phyloP scores from a whole-genome alignment of 2,113 vertebrate species.

The Nothobranchius kuhntae region DNA sequence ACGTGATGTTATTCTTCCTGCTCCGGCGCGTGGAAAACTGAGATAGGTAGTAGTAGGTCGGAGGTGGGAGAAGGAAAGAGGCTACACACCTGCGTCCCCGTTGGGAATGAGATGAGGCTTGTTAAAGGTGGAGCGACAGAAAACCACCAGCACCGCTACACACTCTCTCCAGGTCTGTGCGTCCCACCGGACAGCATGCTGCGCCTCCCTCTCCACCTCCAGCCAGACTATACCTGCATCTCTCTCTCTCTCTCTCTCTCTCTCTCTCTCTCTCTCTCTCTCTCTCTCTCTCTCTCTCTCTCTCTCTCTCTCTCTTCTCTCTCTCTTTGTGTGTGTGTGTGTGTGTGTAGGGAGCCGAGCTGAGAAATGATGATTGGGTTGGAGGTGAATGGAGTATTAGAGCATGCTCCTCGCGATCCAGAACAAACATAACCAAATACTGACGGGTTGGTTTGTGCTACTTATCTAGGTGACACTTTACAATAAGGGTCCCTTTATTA shows the following conservation, averaged over 20 bases:
- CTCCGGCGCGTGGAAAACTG: constrained; percentile 30
- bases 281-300: constrained; percentile 25
- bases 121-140: constrained; percentile 1
- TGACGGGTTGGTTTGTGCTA: too few species aligned
- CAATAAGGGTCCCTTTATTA: too few species aligned
- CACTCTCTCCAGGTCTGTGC: constrained; percentile 9
- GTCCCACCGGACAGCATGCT: constrained; percentile 36
- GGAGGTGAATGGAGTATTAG: constrained; percentile 1
- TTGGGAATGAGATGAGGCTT: constrained; percentile 12
- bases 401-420: background rate
- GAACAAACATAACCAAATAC: too few species aligned
- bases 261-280: constrained; percentile 28
- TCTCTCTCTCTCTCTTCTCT: background rate
- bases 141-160: constrained; percentile 23
- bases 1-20: constrained; percentile 23
- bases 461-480: too few species aligned
- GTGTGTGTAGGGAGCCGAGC: constrained; percentile 29
- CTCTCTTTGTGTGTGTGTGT: constrained; percentile 11
- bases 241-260: constrained; percentile 43
- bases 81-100: constrained; percentile 54
- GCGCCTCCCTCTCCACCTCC: constrained; percentile 41
- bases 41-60: constrained; percentile 1
- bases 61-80: background rate
- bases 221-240: constrained; percentile 42
- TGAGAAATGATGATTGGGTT: constrained; percentile 6